A percentile compares a stretch with the other conserved stretches of the same genome.
Evolutionary conservation across 2,888 invertebrate genomes (phyloP).

Genomic region (Cosmia pyralina): DNA sequence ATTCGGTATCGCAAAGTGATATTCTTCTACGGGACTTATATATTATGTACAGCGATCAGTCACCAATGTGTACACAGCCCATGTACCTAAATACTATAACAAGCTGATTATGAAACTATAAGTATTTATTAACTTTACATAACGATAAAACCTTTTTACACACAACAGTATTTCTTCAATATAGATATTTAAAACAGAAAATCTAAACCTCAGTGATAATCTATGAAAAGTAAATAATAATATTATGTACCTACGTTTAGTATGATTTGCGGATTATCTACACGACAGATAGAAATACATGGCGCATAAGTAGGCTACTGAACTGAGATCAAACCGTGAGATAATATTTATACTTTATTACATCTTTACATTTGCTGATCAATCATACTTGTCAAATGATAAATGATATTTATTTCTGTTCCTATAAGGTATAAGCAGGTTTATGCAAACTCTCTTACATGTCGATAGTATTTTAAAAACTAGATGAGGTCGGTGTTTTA

Average conservation of each 20-base stretch:
- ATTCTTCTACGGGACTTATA: background rate
- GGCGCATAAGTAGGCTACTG: constrained; percentile 31
- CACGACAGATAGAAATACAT: constrained; percentile 2
- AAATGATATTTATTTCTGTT: background rate
- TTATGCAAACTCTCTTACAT: background rate
- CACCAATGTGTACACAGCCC: background rate
- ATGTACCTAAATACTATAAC: background rate
- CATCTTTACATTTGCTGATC: constrained; percentile 20
- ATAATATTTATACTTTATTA: constrained; percentile 25
- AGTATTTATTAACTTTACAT: background rate
- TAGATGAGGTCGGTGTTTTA: background rate
- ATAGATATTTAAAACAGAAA: background rate
- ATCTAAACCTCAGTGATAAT: background rate
- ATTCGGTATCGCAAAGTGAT: background rate
- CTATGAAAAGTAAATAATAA: background rate
- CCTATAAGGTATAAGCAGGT: too few relatives aligned
- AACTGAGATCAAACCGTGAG: constrained; percentile 31
- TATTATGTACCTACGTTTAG: background rate
- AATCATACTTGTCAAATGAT: constrained; percentile 41
- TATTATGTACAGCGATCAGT: background rate
- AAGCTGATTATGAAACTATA: background rate
- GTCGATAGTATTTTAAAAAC: background rate
- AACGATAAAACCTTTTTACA: background rate
- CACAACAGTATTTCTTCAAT: background rate
- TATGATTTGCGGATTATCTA: constrained; percentile 16